Evolutionary conservation across 2,888 invertebrate genomes (phyloP), one percentile per base, ranked within the genome.

Genomic region (Agapostemon virescens): DNA sequence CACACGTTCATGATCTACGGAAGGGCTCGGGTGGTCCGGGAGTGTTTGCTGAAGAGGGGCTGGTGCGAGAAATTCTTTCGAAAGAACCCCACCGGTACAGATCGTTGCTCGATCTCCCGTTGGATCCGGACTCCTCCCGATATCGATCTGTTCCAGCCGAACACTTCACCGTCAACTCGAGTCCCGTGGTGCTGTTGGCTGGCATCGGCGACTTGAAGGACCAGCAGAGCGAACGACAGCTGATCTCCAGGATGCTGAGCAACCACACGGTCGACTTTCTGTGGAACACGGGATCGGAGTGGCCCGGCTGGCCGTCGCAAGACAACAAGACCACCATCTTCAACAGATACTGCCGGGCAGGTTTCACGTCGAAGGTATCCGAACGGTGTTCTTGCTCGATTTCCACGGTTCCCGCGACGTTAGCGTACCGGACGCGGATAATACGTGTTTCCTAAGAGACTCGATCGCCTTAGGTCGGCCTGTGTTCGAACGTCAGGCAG

Each of bases 321-420:
- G 93, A 95, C 23, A 94, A 94, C 87, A 95, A 95, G 78, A 94
- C 95, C 63, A 96, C 96, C 91, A 93, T 96, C 74, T 95, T 96
- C 89, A 96, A 96, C 92, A 96, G 98, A 89, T 98, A 97, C 92
- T 96, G 96, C 86, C 95, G 97, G 88, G 97, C 98, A 0, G 95
- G 96, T 71, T 98, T 98, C 91, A 98, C 98, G 0, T 98, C 98
- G 0, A 98, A 98, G 94, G 98, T 98, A 91, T 76, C 64, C 40
- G 13, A 74, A 66, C n/a, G 55, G 26, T 69, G 23, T 23, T 38
- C 49, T 69, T 30, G 33, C 4, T 36, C 69, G 30, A 67, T 40
- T 68, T 33, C 42, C 30, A 30, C 40, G 61, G 6, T 26, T 23
- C 52, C 17, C 42, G 67, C 23, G 40, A 61, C 9, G 52, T 13